Conservation (phyloP, 2,797 vertebrate species). For the Antrozous pallidus region DNA sequence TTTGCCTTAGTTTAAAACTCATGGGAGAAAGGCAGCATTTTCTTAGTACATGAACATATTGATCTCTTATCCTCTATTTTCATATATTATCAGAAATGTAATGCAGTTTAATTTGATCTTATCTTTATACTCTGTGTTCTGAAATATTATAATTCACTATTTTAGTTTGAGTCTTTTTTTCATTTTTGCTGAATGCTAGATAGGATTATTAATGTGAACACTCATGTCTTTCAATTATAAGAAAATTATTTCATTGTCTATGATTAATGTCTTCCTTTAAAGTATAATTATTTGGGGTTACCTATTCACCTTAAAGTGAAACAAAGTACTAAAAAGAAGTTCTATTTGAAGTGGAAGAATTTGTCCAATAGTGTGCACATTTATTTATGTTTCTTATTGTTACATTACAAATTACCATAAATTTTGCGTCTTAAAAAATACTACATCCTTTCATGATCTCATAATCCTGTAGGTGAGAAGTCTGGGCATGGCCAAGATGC, state of each 20-base stretch:
- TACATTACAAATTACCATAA: neutral
- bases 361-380: neutral
- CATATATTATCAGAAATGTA: neutral
- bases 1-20: neutral
- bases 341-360: neutral
- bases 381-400: neutral
- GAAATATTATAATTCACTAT: neutral
- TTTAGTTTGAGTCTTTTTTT: neutral
- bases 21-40: neutral
- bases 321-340: neutral
- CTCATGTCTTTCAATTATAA: neutral
- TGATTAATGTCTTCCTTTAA: neutral
- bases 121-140: neutral
- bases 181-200: neutral
- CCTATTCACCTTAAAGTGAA: neutral
- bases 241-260: neutral
- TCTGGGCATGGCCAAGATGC: neutral
- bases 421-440: neutral
- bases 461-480: neutral
- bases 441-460: neutral
- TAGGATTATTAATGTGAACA: neutral
- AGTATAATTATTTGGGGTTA: neutral
- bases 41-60: neutral
- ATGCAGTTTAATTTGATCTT: neutral
- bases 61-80: neutral